Evolutionary conservation across 1,140 invertebrate species (phyloP).

Genomic region (Phortica variegata): DNA sequence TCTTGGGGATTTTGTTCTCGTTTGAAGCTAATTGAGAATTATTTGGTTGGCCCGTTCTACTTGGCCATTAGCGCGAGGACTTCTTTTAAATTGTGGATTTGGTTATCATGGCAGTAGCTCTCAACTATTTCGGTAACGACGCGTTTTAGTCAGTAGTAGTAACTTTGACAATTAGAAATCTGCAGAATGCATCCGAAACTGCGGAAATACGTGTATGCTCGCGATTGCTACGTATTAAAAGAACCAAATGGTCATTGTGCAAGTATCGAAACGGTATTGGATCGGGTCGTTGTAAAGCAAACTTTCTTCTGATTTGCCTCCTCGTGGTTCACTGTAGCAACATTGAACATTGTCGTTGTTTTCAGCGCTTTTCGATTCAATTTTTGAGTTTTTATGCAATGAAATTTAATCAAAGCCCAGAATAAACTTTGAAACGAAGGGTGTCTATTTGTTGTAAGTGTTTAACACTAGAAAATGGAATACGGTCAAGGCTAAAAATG

Average conservation of each 20-base stretch:
- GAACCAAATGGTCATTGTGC: conserved; percentile 42
- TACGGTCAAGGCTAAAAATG: not conserved
- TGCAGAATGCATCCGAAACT: conserved; percentile 46
- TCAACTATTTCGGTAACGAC: no score
- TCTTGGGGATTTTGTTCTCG: not conserved
- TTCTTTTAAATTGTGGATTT: no score
- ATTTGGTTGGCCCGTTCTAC: conserved; percentile 29
- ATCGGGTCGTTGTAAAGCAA: conserved; percentile 33
- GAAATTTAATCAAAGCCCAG: no score
- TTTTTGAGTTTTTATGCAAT: no score
- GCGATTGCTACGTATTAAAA: conserved; percentile 30
- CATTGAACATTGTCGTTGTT: conserved; percentile 27
- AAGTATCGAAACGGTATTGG: conserved; percentile 31
- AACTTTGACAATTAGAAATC: conserved; percentile 13
- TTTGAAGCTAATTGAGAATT: conserved; percentile 14
- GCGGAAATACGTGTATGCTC: conserved; percentile 57
- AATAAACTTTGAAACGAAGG: no score
- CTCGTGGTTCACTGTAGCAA: conserved; percentile 19
- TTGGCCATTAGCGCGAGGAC: conserved; percentile 22
- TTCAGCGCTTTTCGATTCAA: conserved; percentile 26
- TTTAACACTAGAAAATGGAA: no score
- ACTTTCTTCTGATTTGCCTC: conserved; percentile 26
- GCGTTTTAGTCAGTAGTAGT: conserved; percentile 16
- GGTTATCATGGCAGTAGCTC: no score
- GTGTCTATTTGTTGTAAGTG: no score